Evolutionary conservation across 2,888 invertebrate species (phyloP).

Genomic region (Nomada fucata): DNA sequence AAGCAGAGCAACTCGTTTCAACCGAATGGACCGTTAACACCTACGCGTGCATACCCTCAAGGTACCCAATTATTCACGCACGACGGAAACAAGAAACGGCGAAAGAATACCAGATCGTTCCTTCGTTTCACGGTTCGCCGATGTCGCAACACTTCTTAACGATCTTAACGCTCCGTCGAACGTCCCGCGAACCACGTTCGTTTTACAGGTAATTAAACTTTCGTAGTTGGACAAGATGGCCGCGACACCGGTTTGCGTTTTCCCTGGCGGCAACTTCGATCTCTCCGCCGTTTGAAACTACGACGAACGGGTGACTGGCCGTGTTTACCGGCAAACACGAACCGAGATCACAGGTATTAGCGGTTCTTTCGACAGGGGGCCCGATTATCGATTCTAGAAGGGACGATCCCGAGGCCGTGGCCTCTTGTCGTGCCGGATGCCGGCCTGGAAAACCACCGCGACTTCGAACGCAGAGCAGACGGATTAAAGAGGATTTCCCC

Average conservation of each 20-base stretch:
- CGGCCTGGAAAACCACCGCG: slow-evolving; percentile 27
- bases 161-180: slow-evolving; percentile 53
- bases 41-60: background rate
- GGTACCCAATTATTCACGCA: slow-evolving; percentile 12
- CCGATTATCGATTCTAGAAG: slow-evolving; percentile 57
- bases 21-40: background rate
- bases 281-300: background rate
- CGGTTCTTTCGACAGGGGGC: slow-evolving; percentile 38
- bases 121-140: slow-evolving; percentile 41
- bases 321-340: slow-evolving; percentile 11
- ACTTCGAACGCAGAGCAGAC: slow-evolving; percentile 26
- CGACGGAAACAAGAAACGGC: background rate
- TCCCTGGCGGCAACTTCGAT: slow-evolving; percentile 25
- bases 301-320: background rate
- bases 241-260: slow-evolving; percentile 26
- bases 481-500: slow-evolving; percentile 56
- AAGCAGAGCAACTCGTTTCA: background rate
- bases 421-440: slow-evolving; percentile 2
- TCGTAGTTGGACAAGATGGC: slow-evolving; percentile 42
- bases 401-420: slow-evolving; percentile 6
- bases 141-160: slow-evolving; percentile 51
- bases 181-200: slow-evolving; percentile 33
- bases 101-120: background rate
- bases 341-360: slow-evolving; percentile 60
- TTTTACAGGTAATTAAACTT: slow-evolving; percentile 73